Evolutionary conservation across 2,113 vertebrate genomes (phyloP).

Genomic region (Eptesicus fuscus): DNA sequence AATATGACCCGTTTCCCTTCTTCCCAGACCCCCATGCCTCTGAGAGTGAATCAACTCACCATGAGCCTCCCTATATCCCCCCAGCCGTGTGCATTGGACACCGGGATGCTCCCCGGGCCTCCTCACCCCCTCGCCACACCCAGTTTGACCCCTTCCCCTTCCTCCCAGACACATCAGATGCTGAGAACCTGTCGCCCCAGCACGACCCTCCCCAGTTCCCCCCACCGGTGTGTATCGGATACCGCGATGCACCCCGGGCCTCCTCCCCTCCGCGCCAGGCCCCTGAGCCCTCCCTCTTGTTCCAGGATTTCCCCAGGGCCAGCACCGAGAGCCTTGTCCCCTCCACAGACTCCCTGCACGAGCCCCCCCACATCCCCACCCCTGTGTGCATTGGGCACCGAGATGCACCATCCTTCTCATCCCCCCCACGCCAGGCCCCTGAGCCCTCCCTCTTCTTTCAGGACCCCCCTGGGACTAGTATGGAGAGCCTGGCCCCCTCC

Average conservation of each 20-base stretch:
- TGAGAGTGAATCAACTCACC: conserved; percentile 40
- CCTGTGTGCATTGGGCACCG: conserved; percentile 72
- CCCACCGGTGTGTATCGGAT: not conserved
- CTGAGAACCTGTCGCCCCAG: conserved; percentile 61
- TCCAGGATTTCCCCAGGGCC: conserved; percentile 62
- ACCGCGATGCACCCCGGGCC: conserved; percentile 37
- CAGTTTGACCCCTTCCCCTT: conserved; percentile 66
- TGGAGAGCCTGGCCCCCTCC: conserved; percentile 76
- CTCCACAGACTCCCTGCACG: conserved; percentile 54
- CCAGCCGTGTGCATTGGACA: conserved; percentile 69
- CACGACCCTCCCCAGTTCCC: conserved; percentile 68
- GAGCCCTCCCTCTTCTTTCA: conserved; percentile 71
- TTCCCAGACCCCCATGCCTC: conserved; percentile 51
- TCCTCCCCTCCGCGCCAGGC: conserved; percentile 68
- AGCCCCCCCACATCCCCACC: conserved; percentile 50
- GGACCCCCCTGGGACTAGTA: conserved; percentile 58
- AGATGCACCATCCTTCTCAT: conserved; percentile 64
- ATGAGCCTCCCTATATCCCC: conserved; percentile 66
- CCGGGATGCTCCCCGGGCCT: conserved; percentile 67
- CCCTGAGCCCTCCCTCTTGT: conserved; percentile 52
- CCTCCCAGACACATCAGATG: conserved; percentile 61
- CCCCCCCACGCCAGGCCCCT: conserved; percentile 68
- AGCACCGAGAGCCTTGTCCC: conserved; percentile 62
- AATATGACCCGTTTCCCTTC: conserved; percentile 72
- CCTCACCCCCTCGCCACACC: conserved; percentile 66